Base-by-base conservation (phyloP, 2,113 vertebrate genomes). In the Turnix velox region DNA sequence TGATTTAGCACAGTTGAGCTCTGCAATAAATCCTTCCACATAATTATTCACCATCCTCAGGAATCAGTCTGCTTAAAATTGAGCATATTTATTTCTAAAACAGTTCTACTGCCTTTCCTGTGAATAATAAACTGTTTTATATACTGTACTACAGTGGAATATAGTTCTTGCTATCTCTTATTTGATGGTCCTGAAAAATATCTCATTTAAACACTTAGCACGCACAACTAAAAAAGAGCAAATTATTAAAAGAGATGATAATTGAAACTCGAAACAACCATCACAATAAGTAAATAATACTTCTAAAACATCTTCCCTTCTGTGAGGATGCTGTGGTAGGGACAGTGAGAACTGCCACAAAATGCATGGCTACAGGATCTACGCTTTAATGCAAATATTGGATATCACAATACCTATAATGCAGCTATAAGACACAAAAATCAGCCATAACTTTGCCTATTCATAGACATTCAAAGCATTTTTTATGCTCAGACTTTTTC, bases 51-150 rank as follows among this genome's bases (percentile, higher is more conserved):
- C 30, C 42, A 57, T 78, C 33, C 43, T 68, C 58, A 75, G 35
- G 74, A 88, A 94, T 65, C 52, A 94, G 69, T 23, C 40, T 72
- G 45, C 31, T 73, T 54, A 71, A 83, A 69, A 63, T 18, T 58
- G 46, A 80, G 61, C 24, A 58, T 88, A 80, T 90, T 84, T 81
- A 87, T 71, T 88, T 84, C 73, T 88, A 75, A 94, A 75, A 75
- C 19, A 43, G 20, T 52, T 69, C 54, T 61, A n/a, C 58, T 57
- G 22, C 9, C 1, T 78, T 88, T 74, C 49, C 49, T 3, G 9
- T 57, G 37, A 84, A 57, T 66, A 65, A 16, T 39, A 71, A 59
- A 39, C 35, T 28, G 40, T 3, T 68, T 61, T 59, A 45, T 45
- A 31, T 52, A 63, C 35, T 45, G 28, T 2, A 35, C 19, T 79